These are phyloP conservation scores for Calvadosia cruxmelitensis DNA, from an alignment of 30 jellyfish, hydroid and myxozoan genomes.

Conservation along the genomic window DNA sequence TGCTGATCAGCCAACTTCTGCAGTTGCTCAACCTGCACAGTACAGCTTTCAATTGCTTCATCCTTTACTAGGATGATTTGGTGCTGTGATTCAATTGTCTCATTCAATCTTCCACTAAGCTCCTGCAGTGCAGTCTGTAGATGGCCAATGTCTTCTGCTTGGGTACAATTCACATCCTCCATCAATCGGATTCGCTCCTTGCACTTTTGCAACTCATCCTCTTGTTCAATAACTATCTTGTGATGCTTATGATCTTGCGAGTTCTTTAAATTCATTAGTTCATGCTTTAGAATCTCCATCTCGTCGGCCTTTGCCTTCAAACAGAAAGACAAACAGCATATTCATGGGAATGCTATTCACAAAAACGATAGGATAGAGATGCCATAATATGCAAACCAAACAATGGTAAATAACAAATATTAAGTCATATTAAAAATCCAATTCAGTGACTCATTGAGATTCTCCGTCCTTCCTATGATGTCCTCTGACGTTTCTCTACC, in stretches of 20 bases:
- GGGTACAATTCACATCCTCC: neutral
- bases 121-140: neutral
- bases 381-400: too few species aligned
- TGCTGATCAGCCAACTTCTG: neutral
- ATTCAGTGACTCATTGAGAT: neutral
- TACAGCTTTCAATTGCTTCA: neutral
- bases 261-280: neutral
- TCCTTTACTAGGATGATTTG: neutral
- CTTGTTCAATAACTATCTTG: neutral
- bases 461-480: neutral
- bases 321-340: neutral
- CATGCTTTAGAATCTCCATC: neutral
- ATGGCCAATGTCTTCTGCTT: neutral
- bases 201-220: neutral
- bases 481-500: too few species aligned
- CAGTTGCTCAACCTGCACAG: neutral
- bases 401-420: too few species aligned
- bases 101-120: neutral
- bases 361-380: too few species aligned
- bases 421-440: neutral
- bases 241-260: neutral
- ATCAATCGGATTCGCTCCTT: neutral
- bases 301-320: neutral
- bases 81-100: neutral
- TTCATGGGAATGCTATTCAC: too few species aligned